Conservation (phyloP, 2,797 vertebrate genomes). For the Gastrophryne carolinensis region DNA sequence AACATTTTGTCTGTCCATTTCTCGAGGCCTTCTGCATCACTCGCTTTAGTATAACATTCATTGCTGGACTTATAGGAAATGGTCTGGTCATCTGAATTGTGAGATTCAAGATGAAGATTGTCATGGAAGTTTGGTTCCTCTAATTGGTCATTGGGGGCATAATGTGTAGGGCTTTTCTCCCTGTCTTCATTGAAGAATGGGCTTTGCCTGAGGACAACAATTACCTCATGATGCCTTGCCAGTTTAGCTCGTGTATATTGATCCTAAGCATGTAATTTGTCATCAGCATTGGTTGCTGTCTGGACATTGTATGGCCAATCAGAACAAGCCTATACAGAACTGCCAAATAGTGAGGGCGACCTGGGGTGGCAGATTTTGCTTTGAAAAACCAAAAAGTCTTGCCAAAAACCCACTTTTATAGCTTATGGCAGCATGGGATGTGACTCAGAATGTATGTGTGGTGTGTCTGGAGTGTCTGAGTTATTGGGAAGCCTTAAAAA, state of each 20-base stretch:
- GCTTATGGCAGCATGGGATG: too few species aligned
- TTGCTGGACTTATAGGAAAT: conserved; percentile 30
- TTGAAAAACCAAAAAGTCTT: too few species aligned
- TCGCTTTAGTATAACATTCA: conserved; percentile 27
- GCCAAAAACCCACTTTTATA: too few species aligned
- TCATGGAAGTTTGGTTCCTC: conserved; percentile 26
- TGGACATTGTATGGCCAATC: conserved; percentile 27
- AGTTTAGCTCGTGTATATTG: neutral
- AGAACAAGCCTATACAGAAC: conserved; percentile 26
- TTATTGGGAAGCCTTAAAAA: too few species aligned
- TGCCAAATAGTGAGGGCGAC: too few species aligned
- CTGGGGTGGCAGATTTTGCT: too few species aligned
- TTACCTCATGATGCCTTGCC: conserved; percentile 6
- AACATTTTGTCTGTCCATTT: too few species aligned
- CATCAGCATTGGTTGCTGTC: conserved; percentile 41
- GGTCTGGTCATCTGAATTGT: conserved; percentile 38
- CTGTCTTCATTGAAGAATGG: conserved; percentile 8
- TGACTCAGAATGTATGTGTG: too few species aligned
- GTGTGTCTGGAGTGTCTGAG: too few species aligned
- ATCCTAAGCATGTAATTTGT: conserved; percentile 32
- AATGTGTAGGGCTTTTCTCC: conserved; percentile 12
- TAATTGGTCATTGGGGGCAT: conserved; percentile 27
- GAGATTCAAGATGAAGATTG: conserved; percentile 29
- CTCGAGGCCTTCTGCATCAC: too few species aligned
- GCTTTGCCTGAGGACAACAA: neutral